Evolutionary conservation across 2,113 vertebrate species (phyloP).

Genomic region (Trinectes maculatus): DNA sequence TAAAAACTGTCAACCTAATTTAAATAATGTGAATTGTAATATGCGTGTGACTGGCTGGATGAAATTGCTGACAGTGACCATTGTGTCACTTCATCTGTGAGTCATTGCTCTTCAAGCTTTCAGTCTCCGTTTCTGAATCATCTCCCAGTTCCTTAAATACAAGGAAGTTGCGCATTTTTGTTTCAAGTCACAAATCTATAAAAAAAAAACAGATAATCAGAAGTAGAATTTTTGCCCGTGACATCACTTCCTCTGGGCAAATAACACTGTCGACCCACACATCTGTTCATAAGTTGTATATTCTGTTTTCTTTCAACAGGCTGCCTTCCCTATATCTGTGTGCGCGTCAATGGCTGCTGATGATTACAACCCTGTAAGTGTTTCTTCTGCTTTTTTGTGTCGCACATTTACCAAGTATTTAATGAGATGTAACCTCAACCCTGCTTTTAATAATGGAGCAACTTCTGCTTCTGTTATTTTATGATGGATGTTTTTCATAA

Average conservation of each 20-base stretch:
- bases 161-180: background rate
- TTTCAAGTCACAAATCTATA: background rate
- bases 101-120: background rate
- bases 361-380: slow-evolving; percentile 86
- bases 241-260: slow-evolving; percentile 57
- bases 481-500: no score
- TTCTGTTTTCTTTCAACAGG: slow-evolving; percentile 61
- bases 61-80: slow-evolving; percentile 29
- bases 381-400: slow-evolving; percentile 11
- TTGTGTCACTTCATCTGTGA: slow-evolving; percentile 7
- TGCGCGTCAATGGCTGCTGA: slow-evolving; percentile 84
- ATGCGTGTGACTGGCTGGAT: no score
- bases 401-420: background rate
- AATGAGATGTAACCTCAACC: background rate
- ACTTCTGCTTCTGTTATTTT: slow-evolving; percentile 54
- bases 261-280: background rate
- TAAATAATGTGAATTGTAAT: no score
- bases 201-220: slow-evolving; percentile 3
- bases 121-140: background rate
- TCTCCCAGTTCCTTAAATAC: background rate
- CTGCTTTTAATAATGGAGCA: background rate
- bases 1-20: background rate
- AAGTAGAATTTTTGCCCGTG: slow-evolving; percentile 18
- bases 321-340: slow-evolving; percentile 79
- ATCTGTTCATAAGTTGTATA: slow-evolving; percentile 7